Conservation (phyloP, 1,140 invertebrate genomes). For the Lasioglossum baleicum region DNA sequence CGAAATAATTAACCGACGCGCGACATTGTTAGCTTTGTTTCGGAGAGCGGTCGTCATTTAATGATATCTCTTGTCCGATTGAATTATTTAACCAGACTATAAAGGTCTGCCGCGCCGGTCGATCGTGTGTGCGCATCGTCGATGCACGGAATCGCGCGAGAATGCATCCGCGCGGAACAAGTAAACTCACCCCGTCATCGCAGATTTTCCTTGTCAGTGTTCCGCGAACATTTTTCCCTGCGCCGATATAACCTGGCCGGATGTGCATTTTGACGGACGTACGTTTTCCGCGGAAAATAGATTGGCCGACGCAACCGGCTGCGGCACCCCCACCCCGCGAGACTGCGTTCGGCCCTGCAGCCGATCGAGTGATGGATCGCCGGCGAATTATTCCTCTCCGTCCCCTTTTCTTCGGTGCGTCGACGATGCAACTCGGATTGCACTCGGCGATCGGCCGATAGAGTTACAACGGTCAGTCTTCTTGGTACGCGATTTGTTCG, state of each 20-base stretch:
- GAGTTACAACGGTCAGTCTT: too few relatives aligned
- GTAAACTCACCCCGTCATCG: slow-evolving; percentile 24
- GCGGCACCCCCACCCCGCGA: not conserved
- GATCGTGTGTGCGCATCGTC: not conserved
- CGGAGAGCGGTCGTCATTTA: too few relatives aligned
- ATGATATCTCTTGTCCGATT: too few relatives aligned
- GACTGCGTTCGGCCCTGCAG: not conserved
- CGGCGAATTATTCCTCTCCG: not conserved
- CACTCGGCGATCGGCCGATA: too few relatives aligned
- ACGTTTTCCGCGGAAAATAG: slow-evolving; percentile 3
- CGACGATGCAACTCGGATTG: too few relatives aligned
- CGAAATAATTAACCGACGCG: too few relatives aligned
- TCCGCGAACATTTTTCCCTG: not conserved
- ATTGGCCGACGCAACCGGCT: not conserved
- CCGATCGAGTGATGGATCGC: not conserved
- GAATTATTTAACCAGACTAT: too few relatives aligned
- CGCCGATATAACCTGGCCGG: not conserved
- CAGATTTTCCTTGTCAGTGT: slow-evolving; percentile 20
- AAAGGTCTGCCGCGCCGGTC: not conserved
- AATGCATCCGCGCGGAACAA: not conserved
- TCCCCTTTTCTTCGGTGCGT: not conserved
- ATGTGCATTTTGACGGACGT: slow-evolving; percentile 20
- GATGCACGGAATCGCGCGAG: not conserved
- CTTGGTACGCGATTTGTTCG: too few relatives aligned
- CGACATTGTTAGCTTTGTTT: too few relatives aligned